Percentiles rank a stretch among this genome's conserved stretches.
phyloP scores from a whole-genome alignment of 2,113 vertebrate species.

The Cyprinodon variegatus region DNA sequence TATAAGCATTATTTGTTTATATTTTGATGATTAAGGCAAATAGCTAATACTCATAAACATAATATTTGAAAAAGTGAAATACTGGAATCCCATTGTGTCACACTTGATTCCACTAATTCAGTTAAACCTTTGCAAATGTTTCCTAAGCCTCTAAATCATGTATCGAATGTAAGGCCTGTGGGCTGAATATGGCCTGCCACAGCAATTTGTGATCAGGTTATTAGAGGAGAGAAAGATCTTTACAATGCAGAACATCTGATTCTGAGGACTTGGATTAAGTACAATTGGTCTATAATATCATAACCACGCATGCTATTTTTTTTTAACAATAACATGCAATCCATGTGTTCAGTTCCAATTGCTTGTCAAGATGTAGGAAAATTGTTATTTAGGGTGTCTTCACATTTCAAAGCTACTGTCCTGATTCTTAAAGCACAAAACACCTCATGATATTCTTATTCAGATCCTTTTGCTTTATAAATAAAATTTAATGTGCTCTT shows the following conservation, averaged over 20 bases:
- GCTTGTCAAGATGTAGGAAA: not conserved
- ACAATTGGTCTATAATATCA: not conserved
- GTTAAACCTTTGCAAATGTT: too few relatives aligned
- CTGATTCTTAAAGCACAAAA: not conserved
- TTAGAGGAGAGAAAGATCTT: not conserved
- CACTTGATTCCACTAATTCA: too few relatives aligned
- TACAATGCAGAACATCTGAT: not conserved
- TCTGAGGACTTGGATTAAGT: not conserved
- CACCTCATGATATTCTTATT: not conserved
- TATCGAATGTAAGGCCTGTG: too few relatives aligned
- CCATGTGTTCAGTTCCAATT: not conserved
- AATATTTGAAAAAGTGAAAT: too few relatives aligned
- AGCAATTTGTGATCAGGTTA: not conserved
- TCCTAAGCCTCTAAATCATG: too few relatives aligned
- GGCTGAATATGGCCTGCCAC: too few relatives aligned
- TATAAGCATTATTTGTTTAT: too few relatives aligned
- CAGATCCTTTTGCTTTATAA: not conserved
- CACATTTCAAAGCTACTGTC: not conserved
- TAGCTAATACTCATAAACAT: too few relatives aligned
- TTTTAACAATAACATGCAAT: not conserved
- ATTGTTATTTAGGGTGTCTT: not conserved
- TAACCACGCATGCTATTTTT: not conserved
- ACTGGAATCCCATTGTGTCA: too few relatives aligned
- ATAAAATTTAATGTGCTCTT: not conserved
- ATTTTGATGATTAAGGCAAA: too few relatives aligned